A percentile compares a stretch with the other conserved stretches of the same genome.
Conservation (phyloP, 1,140 invertebrate species). For the Schmidtea mediterranea region DNA sequence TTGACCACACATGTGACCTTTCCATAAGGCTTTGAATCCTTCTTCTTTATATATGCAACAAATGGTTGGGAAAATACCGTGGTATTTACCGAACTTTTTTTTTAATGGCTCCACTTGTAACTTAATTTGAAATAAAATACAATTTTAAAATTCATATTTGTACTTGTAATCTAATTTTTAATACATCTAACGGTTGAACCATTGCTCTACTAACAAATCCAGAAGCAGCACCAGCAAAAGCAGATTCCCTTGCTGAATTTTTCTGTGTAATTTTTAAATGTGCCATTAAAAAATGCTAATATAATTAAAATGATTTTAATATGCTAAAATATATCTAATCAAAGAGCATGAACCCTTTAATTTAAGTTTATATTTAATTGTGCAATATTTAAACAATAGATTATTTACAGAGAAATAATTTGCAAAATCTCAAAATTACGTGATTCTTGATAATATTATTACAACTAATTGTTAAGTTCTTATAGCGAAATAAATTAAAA, state of each 20-base stretch:
- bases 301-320: too few relatives aligned
- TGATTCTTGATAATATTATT: too few relatives aligned
- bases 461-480: too few relatives aligned
- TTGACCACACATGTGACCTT: slow-evolving; percentile 75
- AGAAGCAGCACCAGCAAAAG: slow-evolving; percentile 45
- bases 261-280: too few relatives aligned
- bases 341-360: too few relatives aligned
- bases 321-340: too few relatives aligned
- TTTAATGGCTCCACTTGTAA: slow-evolving; percentile 2
- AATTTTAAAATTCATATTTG: slow-evolving; percentile 10
- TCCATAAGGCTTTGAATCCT: slow-evolving; percentile 49
- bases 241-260: slow-evolving; percentile 16
- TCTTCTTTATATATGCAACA: slow-evolving; percentile 52
- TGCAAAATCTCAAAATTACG: too few relatives aligned
- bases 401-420: too few relatives aligned
- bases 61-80: slow-evolving; percentile 46
- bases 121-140: slow-evolving; percentile 8
- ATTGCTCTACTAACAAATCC: slow-evolving; percentile 50
- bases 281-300: too few relatives aligned
- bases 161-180: slow-evolving; percentile 80
- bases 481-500: too few relatives aligned
- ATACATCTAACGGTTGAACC: slow-evolving; percentile 53
- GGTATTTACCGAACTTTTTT: slow-evolving; percentile 43
- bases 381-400: too few relatives aligned
- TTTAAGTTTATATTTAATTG: too few relatives aligned